Conservation (phyloP, 2,888 invertebrate species). For the Cloeon dipterum region DNA sequence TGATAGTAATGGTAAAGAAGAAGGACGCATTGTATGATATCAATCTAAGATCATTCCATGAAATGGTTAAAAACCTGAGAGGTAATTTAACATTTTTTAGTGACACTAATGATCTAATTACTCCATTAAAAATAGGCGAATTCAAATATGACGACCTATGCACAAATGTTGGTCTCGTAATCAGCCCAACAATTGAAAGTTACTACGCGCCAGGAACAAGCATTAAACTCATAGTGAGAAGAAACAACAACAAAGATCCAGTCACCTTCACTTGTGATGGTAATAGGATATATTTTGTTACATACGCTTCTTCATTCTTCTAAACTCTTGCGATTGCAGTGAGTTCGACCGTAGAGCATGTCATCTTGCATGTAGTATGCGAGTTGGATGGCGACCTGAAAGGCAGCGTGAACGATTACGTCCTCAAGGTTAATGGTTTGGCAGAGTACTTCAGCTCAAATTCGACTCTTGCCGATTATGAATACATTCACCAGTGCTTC, state of each 20-base stretch:
- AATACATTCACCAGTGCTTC: conserved; percentile 81
- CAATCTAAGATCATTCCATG: conserved; percentile 59
- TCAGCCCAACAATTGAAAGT: conserved; percentile 68
- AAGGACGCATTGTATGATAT: conserved; percentile 42
- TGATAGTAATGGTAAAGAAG: conserved; percentile 35
- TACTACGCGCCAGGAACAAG: conserved; percentile 58
- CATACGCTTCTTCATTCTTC: neutral
- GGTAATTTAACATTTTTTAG: too few relatives aligned
- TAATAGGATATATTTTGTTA: conserved; percentile 19
- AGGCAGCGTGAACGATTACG: conserved; percentile 39
- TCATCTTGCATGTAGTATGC: conserved; percentile 61
- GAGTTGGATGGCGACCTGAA: conserved; percentile 50
- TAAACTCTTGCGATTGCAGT: too few relatives aligned
- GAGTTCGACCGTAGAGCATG: conserved; percentile 63
- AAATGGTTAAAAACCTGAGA: conserved; percentile 58
- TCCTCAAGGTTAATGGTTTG: conserved; percentile 61
- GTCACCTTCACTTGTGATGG: conserved; percentile 84
- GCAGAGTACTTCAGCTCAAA: conserved; percentile 73
- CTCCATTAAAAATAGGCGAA: too few relatives aligned
- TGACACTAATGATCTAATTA: neutral
- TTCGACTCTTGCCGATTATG: conserved; percentile 66
- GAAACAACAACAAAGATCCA: conserved; percentile 22
- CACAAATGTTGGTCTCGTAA: conserved; percentile 72
- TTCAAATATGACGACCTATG: conserved; percentile 48
- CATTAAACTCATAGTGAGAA: conserved; percentile 59